Conservation (phyloP, 1,140 invertebrate genomes). For the Drosophila bifasciata region DNA sequence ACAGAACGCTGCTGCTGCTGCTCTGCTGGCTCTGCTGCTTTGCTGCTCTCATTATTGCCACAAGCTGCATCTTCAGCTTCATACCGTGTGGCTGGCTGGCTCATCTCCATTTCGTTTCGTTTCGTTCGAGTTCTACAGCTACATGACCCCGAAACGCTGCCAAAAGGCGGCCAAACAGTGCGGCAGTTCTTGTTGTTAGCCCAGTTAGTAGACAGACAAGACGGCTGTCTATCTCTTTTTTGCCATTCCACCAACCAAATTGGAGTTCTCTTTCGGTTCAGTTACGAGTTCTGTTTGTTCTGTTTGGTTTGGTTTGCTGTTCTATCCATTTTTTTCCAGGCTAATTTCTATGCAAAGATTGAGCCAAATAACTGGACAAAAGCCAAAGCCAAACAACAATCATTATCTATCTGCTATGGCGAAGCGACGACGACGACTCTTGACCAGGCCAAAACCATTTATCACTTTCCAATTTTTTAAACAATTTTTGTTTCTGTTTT, state of each 20-base stretch:
- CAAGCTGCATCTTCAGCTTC: constrained; percentile 27
- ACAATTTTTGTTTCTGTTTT: constrained; percentile 23
- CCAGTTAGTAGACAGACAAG: constrained; percentile 48
- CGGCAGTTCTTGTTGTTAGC: constrained; percentile 49
- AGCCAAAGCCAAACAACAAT: constrained; percentile 36
- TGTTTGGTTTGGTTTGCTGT: constrained; percentile 14
- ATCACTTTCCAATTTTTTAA: constrained; percentile 65
- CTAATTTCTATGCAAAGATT: constrained; percentile 78
- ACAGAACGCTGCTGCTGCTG: constrained; percentile 4
- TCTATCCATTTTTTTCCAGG: constrained; percentile 66
- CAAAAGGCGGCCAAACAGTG: constrained; percentile 40
- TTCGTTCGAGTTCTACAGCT: constrained; percentile 53
- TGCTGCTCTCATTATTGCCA: constrained; percentile 55
- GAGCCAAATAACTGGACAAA: constrained; percentile 68
- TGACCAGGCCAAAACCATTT: constrained; percentile 73
- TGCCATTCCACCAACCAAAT: constrained; percentile 30
- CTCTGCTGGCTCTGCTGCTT: too few species aligned
- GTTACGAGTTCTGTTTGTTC: constrained; percentile 31
- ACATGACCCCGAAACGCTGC: constrained; percentile 65
- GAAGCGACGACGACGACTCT: constrained; percentile 27
- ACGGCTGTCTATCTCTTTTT: constrained; percentile 27
- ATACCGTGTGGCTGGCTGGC: constrained; percentile 10
- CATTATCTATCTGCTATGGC: constrained; percentile 11
- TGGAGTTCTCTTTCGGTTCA: constrained; percentile 29
- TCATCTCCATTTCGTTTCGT: constrained; percentile 67